Evolutionary conservation across 2,888 invertebrate genomes (phyloP), one percentile per base, ranked within the genome.

Genomic region (Seira musarum): DNA sequence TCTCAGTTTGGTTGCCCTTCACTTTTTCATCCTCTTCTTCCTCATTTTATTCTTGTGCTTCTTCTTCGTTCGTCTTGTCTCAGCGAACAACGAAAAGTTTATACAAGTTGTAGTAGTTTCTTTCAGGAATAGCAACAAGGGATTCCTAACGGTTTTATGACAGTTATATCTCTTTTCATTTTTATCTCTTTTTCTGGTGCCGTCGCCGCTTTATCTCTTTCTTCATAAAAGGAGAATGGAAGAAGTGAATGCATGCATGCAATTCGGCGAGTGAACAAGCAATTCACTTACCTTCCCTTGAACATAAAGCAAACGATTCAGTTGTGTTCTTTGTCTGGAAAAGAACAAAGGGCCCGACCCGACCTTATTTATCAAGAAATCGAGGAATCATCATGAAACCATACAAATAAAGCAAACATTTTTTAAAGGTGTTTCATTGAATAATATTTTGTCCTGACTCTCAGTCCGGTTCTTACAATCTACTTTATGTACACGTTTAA

Each of bases 101-200:
- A 49, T 15, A 49, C 6, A 49, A 49, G 49, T 49, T 49, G 2
- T 49, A 49, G 3, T 49, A 49, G 49, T 49, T 30, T 30, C 30
- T 30, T 30, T 30, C 8, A 5, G 30, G 30, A 30, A 30, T 30
- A 24, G 13, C 53, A 49, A 40, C 73, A 21, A 21, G 74, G 67
- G 67, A 74, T 65, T 74, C 67, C 57, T 66, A 74, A 74, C 67
- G 67, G 35, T 74, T 74, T 74, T 74, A 74, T 74, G 73, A 46
- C 73, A 35, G 49, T 73, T 73, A 65, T 72, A 64, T 72, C 63
- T 64, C 70, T 70, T 40, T 24, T 57, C 57, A 25, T 46, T 49
- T 53, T 68, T 68, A 53, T 53, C 68, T 68, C 46, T 53, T 53
- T 68, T 68, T 68, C 21, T 60, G 60, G 21, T 15, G 60, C 6